Conservation (phyloP, 2,888 invertebrate genomes). For the Cantharis rufa region DNA sequence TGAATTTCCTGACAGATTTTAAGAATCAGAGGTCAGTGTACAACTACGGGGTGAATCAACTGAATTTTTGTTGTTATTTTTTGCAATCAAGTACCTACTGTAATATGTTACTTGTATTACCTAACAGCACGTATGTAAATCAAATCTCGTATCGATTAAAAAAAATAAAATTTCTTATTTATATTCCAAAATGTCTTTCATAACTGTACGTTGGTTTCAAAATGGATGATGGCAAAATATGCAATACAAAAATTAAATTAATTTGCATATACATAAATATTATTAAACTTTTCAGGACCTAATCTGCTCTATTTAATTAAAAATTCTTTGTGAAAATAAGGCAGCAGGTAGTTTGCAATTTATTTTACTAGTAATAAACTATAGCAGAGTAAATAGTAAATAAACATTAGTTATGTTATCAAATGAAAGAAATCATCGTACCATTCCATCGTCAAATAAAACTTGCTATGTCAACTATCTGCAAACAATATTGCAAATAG, state of each 20-base stretch:
- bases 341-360: too few relatives aligned
- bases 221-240: neutral
- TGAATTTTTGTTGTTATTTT: neutral
- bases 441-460: too few relatives aligned
- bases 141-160: neutral
- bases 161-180: neutral
- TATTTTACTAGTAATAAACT: too few relatives aligned
- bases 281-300: too few relatives aligned
- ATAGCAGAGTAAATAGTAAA: too few relatives aligned
- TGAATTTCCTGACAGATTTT: slow-evolving; percentile 18
- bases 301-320: too few relatives aligned
- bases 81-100: neutral
- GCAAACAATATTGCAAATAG: too few relatives aligned
- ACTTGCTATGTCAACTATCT: too few relatives aligned
- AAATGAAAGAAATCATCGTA: too few relatives aligned
- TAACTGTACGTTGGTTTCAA: neutral
- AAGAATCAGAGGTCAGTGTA: slow-evolving; percentile 1
- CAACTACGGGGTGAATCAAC: slow-evolving; percentile 2
- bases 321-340: too few relatives aligned
- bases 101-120: neutral
- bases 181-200: neutral
- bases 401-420: too few relatives aligned
- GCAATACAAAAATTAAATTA: neutral
- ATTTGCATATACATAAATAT: too few relatives aligned
- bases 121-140: neutral